These are phyloP conservation scores for Dendrolimus kikuchii DNA, from an alignment of 1,140 invertebrate genomes.

Conservation along the genomic window DNA sequence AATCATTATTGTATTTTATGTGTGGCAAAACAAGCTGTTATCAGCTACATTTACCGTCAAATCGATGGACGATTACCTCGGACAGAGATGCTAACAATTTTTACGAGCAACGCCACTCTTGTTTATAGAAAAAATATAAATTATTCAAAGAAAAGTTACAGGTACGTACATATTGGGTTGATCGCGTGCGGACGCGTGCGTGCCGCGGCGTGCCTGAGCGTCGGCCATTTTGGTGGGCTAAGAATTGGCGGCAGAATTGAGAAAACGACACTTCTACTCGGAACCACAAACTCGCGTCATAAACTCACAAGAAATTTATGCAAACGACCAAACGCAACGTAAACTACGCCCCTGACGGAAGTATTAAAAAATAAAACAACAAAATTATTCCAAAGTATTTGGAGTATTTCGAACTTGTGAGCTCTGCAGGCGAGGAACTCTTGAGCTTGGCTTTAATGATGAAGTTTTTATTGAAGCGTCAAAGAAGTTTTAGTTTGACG, in stretches of 20 bases:
- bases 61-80: neutral
- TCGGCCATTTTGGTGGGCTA: constrained; percentile 55
- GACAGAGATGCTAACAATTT: constrained; percentile 15
- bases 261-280: constrained; percentile 52
- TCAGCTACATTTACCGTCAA: neutral
- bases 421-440: neutral
- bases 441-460: constrained; percentile 10
- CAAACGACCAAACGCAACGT: constrained; percentile 30
- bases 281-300: constrained; percentile 20
- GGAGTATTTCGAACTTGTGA: no score
- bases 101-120: constrained; percentile 6
- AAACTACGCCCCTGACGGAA: constrained; percentile 14
- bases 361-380: constrained; percentile 35
- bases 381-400: constrained; percentile 20
- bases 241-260: constrained; percentile 63
- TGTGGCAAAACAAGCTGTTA: neutral
- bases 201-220: constrained; percentile 35
- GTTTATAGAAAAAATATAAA: constrained; percentile 18
- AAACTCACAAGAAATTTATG: constrained; percentile 37
- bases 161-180: constrained; percentile 12
- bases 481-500: constrained; percentile 31
- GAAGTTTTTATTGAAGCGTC: constrained; percentile 27
- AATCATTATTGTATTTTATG: no score
- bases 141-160: constrained; percentile 18
- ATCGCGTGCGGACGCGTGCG: constrained; percentile 41